Percentiles rank a stretch among this genome's conserved stretches.
Evolutionary conservation across 2,888 invertebrate species (phyloP).

Genomic region (Caenorhabditis sinica): DNA sequence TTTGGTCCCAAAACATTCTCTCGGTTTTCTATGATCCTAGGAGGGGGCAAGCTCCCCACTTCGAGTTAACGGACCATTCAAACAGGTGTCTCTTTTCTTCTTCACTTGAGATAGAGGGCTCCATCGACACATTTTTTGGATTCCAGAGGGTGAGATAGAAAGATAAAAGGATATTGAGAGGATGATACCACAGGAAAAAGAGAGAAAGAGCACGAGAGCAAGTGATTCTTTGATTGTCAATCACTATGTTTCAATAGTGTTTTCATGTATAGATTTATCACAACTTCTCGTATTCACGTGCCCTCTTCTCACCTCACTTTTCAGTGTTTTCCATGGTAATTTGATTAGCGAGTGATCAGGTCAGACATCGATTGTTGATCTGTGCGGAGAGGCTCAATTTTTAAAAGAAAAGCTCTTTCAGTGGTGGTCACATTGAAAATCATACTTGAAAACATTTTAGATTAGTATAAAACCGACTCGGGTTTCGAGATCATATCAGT

Average conservation of each 20-base stretch:
- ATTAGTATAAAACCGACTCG: slow-evolving; percentile 19
- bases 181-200: not conserved
- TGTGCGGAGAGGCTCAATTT: slow-evolving; percentile 3
- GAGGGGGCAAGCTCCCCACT: slow-evolving; percentile 20
- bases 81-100: slow-evolving; percentile 48
- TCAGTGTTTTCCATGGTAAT: slow-evolving; percentile 29
- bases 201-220: slow-evolving; percentile 8
- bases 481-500: not conserved
- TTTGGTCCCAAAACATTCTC: slow-evolving; percentile 20
- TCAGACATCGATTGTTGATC: slow-evolving; percentile 29
- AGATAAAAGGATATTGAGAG: slow-evolving; percentile 19
- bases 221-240: slow-evolving; percentile 46
- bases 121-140: slow-evolving; percentile 51
- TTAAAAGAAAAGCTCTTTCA: slow-evolving; percentile 1
- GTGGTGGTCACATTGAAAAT: slow-evolving; percentile 31
- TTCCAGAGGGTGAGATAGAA: slow-evolving; percentile 42
- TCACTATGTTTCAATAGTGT: slow-evolving; percentile 51
- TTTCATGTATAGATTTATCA: slow-evolving; percentile 22
- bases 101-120: not conserved
- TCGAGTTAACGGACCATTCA: slow-evolving; percentile 55
- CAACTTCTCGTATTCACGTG: slow-evolving; percentile 29
- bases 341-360: slow-evolving; percentile 19
- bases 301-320: not conserved
- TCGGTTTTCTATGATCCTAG: not conserved
- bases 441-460: slow-evolving; percentile 31